These are phyloP conservation scores for Liopterus haemorrhoidalis DNA, from an alignment of 2,888 invertebrate species.

Conservation along the genomic window DNA sequence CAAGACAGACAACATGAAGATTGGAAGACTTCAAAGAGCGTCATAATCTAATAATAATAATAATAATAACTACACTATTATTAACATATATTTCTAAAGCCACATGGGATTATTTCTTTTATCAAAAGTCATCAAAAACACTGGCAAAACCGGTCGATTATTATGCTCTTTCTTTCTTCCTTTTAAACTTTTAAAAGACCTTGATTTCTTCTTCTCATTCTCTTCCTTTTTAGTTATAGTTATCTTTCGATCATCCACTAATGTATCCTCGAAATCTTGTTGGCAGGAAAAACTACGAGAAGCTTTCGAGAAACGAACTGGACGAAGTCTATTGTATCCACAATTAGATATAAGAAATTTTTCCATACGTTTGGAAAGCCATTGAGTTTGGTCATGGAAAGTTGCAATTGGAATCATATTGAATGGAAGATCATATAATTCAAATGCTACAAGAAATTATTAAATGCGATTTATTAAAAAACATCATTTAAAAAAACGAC, in stretches of 20 bases:
- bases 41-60: no score
- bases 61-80: no score
- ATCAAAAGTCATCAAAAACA: constrained; percentile 38
- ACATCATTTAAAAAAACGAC: no score
- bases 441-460: no score
- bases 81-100: no score
- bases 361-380: constrained; percentile 17
- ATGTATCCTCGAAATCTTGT: constrained; percentile 4
- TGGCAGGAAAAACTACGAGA: constrained; percentile 16
- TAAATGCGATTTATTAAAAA: no score
- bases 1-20: no score
- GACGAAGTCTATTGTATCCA: constrained; percentile 26
- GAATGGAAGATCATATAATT: no score
- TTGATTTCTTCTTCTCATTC: constrained; percentile 24
- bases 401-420: no score
- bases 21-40: no score
- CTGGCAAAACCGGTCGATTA: constrained; percentile 35
- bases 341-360: constrained; percentile 19
- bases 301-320: constrained; percentile 23
- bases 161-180: constrained; percentile 33
- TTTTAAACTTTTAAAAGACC: constrained; percentile 33
- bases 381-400: no score
- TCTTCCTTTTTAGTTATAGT: constrained; percentile 8
- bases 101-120: no score
- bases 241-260: constrained; percentile 26